Percentiles rank a stretch among this genome's conserved stretches.
phyloP scores from a whole-genome alignment of 2,113 vertebrate genomes.

The Urocitellus parryii region DNA sequence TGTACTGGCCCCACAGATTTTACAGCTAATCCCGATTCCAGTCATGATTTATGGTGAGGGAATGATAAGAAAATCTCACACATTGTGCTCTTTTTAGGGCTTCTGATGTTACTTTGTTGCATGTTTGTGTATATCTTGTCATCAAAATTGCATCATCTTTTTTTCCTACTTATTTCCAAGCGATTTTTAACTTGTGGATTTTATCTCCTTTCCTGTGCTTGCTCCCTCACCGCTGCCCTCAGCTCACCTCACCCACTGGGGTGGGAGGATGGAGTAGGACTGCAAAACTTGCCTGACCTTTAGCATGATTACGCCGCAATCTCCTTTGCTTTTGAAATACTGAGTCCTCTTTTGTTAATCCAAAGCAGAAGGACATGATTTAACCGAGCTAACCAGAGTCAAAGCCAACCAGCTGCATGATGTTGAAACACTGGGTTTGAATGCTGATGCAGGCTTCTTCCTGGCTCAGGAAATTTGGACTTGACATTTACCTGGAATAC shows the following conservation, averaged over 20 bases:
- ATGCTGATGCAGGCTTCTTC: not conserved
- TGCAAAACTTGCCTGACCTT: conserved; percentile 1
- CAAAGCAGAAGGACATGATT: not conserved
- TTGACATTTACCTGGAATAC: not conserved
- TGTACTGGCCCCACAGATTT: too few relatives aligned
- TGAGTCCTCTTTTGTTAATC: not conserved
- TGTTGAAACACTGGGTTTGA: not conserved
- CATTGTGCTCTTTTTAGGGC: not conserved
- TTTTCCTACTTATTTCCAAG: not conserved
- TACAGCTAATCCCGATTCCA: not conserved
- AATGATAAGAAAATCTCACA: not conserved
- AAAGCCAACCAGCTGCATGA: not conserved
- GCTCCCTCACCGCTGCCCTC: not conserved
- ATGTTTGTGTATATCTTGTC: not conserved
- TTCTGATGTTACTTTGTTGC: not conserved
- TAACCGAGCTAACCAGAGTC: not conserved
- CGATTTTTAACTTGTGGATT: not conserved
- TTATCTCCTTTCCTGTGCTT: not conserved
- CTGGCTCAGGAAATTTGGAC: not conserved
- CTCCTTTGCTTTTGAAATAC: conserved; percentile 4
- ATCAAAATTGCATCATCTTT: not conserved
- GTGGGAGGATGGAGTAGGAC: not conserved
- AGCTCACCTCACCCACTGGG: not conserved
- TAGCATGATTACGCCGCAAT: not conserved
- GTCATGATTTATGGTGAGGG: not conserved